Evolutionary conservation across 2,888 invertebrate species (phyloP), one percentile per base, ranked within the genome.

Genomic region (Sarcophaga variegata): DNA sequence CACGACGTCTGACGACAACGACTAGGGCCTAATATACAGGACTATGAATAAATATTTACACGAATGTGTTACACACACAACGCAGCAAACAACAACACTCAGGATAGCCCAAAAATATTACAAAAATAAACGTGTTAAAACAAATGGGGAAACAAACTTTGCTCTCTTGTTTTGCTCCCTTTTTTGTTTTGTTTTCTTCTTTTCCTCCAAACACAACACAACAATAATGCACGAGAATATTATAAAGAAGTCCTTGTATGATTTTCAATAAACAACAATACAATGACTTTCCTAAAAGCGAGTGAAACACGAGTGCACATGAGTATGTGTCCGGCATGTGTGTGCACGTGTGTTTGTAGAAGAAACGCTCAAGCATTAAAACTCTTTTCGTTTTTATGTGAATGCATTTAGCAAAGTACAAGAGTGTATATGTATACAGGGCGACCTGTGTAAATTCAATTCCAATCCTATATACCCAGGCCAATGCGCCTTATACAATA

Each of bases 341-440:
- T 47, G 49, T 63, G 17, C 25, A 10, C 47, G 47, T 45, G 5
- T 49, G 49, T 78, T 74, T 84, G 83, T 75, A 47, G 60, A 80
- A 63, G 71, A 67, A 84, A 79, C 81, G 64, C 74, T 82, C 78
- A 70, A 78, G 80, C 71, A 80, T 81, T 84, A 79, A 81, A 84
- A 14, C 78, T 60, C 83, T 86, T 82, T 78, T 81, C 70, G 75
- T 87, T 77, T 70, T 78, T 14, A 17, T 54, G 75, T 62, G 79
- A 82, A 71, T 87, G 79, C 87, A 84, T 87, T 87, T 87, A 79
- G 71, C 81, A 87, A 85, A 84, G 76, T 79, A 64, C 67, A 60
- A 22, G 49, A 70, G 37, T 60, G 12, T 60, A 60, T 20, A 22
- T 22, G 22, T 22, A 45, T 54, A 54, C 54, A 54, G 54, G 54